Percentiles rank a stretch among this genome's conserved stretches.
These are phyloP conservation scores for Drosophila yakuba DNA, from an alignment of 1,140 invertebrate species.

Conservation along the genomic window DNA sequence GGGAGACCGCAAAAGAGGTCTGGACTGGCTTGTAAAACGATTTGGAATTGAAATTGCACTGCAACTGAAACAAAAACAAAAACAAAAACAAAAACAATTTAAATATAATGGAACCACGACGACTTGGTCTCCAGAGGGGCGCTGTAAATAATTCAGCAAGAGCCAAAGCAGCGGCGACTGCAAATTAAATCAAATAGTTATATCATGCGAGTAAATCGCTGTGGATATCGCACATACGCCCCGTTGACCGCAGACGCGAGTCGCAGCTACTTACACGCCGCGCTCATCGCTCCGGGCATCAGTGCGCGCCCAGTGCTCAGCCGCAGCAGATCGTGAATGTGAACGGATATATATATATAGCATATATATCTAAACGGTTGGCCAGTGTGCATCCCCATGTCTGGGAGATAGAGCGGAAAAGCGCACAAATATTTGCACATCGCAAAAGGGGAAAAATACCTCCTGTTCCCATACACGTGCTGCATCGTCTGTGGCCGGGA, in stretches of 20 bases:
- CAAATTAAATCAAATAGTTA: conserved; percentile 83
- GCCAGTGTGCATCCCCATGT: conserved; percentile 12
- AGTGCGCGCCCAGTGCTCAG: conserved; percentile 73
- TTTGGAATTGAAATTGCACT: conserved; percentile 75
- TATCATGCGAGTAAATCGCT: conserved; percentile 81
- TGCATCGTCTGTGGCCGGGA: conserved; percentile 58
- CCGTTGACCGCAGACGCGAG: conserved; percentile 56
- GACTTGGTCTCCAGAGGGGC: conserved; percentile 32
- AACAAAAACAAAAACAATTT: conserved; percentile 79
- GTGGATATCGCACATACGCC: conserved; percentile 79
- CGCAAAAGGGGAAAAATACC: conserved; percentile 25
- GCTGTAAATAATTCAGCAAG: conserved; percentile 64
- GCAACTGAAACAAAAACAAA: conserved; percentile 71
- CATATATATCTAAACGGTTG: background rate
- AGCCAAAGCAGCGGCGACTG: conserved; percentile 14
- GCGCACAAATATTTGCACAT: conserved; percentile 58
- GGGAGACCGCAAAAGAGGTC: conserved; percentile 36
- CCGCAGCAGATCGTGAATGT: conserved; percentile 65
- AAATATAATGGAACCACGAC: conserved; percentile 72
- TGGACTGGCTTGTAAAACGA: conserved; percentile 50
- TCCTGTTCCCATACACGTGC: conserved; percentile 75
- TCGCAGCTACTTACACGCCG: conserved; percentile 63
- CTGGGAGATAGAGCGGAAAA: conserved; percentile 29
- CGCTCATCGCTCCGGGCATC: conserved; percentile 62
- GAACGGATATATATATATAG: conserved; percentile 22